Evolutionary conservation across 2,888 invertebrate genomes (phyloP), one percentile per base, ranked within the genome.

Genomic region (Trissonchulus sp.): DNA sequence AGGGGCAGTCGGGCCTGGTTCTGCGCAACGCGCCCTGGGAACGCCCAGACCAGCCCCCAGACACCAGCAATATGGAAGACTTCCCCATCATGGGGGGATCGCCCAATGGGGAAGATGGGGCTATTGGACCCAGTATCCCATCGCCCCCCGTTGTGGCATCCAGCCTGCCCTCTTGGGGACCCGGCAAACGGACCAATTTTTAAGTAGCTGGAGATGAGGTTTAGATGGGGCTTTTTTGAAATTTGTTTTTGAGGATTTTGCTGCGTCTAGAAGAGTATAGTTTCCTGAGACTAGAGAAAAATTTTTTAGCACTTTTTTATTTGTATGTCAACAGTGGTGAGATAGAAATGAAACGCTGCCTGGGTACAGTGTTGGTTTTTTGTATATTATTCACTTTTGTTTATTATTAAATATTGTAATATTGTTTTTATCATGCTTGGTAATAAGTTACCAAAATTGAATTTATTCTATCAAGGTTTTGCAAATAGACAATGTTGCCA

Each of bases 61-160:
- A 86, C 79, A 84, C 84, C n/a, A 79, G 79, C 76, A 83, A 83
- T 78, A 82, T 83, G 30, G 84, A 85, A 28, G 86, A 87, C 78
- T 87, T 87, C 81, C 85, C 85, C 3, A 79, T 82, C 30, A 84
- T 84, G 80, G 81, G 81, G 34, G 77, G 77, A 2, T 37, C 75
- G 48, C 48, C 48, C 8, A 23, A 48, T 8, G 65, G 65, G 3
- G 65, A 63, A 15, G 30, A n/a, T 8, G 65, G 65, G 3, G 65
- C 65, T 3, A n/a, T 15, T 15, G 15, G 30, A 48, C 8, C 8
- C 8, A 8, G 8, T 48, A 23, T 23, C 48, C 48, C 23, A 23
- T 15, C 8, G 8, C 48, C 48, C 8, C 8, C 8, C 23, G 8
- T 23, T 23, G 23, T 15, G 8, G 8, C 48, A 23, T 48, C 48